Conservation (phyloP, 2,888 invertebrate genomes). For the Teleiodes luculella region DNA sequence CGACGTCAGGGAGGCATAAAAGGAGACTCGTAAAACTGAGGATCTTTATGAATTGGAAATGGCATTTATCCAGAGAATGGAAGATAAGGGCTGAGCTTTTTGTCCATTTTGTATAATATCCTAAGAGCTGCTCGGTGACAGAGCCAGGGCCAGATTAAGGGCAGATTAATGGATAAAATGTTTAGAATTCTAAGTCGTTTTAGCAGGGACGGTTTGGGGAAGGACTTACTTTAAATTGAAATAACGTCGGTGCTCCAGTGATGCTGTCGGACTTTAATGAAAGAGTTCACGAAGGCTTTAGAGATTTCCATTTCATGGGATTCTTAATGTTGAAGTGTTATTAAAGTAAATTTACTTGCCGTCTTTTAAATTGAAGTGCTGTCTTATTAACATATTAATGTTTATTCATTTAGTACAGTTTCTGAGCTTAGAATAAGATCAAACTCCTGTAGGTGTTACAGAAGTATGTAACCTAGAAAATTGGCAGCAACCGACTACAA, state of each 20-base stretch:
- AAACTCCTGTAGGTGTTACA: too few relatives aligned
- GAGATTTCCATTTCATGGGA: background rate
- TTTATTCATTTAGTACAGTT: too few relatives aligned
- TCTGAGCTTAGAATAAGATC: too few relatives aligned
- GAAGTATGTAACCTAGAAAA: too few relatives aligned
- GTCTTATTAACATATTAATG: too few relatives aligned
- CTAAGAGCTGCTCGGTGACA: slow-evolving; percentile 2
- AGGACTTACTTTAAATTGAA: slow-evolving; percentile 11
- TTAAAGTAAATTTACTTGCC: too few relatives aligned
- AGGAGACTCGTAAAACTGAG: slow-evolving; percentile 7
- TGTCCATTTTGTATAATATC: slow-evolving; percentile 13
- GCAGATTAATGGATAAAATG: slow-evolving; percentile 11
- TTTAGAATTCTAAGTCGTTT: slow-evolving; percentile 9
- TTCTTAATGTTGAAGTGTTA: background rate
- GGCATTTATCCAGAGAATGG: slow-evolving; percentile 10
- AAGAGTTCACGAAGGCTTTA: background rate
- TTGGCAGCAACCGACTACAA: too few relatives aligned
- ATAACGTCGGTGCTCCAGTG: background rate
- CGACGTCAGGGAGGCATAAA: too few relatives aligned
- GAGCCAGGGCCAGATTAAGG: slow-evolving; percentile 4
- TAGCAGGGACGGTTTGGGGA: background rate
- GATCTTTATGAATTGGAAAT: slow-evolving; percentile 11
- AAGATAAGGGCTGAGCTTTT: slow-evolving; percentile 10
- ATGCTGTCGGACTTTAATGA: background rate
- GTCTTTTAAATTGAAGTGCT: too few relatives aligned